Evolutionary conservation across 2,113 vertebrate species (phyloP), one percentile per base, ranked within the genome.

Genomic region (Atrichornis clamosus): DNA sequence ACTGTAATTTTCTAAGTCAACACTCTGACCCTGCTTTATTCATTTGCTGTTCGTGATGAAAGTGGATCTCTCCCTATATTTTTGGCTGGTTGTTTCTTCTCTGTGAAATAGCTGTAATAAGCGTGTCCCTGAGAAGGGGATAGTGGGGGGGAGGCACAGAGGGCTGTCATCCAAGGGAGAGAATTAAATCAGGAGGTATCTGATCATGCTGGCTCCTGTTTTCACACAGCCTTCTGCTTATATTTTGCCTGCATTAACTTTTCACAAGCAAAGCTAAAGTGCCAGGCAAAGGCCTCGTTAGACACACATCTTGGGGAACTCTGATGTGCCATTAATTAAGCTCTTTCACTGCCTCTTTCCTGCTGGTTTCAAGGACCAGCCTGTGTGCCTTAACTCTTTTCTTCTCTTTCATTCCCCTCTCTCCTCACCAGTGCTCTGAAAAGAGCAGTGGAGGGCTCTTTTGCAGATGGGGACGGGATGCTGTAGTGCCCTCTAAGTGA

Each of bases 1-100:
- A 93, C 93, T 95, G 94, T 98, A 97, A 98, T 98, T 98, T 98
- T 97, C 93, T 86, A 97, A 98, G 98, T 97, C 97, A 97, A 95
- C 97, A 96, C 89, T 72, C 92, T 98, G 97, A 98, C 97, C 97
- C 94, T 84, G 86, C 94, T 97, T 94, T 88, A 96, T 93, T 96
- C 94, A 92, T 96, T 95, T 30, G 28, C 90, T 90, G 94, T 86
- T 95, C 7, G 5, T 68, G 76, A 97, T 96, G 96, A 97, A 98
- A 96, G 92, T 92, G 87, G 65, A 88, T 97, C 87, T 95, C 60
- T 94, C 85, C 91, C 84, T 92, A 2, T 78, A 85, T 92, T 92
- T 96, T 89, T 84, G n/a, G 13, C 58, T 63, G 83, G 74, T 80
- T 91, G 87, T 90, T 67, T 68, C 74, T 96, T 84, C 70, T 52